Evolutionary conservation across 1,140 invertebrate species (phyloP).

Genomic region (Penaeus chinensis): DNA sequence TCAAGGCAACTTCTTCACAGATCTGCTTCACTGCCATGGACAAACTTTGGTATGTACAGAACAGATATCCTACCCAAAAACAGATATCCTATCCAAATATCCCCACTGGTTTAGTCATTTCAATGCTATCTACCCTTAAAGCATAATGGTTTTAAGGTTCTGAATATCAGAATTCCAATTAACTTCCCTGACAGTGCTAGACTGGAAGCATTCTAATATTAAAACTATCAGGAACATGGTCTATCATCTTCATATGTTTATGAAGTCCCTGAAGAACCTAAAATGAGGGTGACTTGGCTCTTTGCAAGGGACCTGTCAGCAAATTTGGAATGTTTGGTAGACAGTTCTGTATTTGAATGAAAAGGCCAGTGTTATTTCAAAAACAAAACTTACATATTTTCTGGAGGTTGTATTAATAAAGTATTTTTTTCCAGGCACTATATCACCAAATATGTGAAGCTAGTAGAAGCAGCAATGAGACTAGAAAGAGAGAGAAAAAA

Average conservation of each 20-base stretch:
- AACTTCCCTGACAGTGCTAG: constrained; percentile 7
- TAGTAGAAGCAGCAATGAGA: no score
- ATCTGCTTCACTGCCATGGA: constrained; percentile 9
- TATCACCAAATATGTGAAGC: no score
- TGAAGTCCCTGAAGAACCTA: constrained; percentile 28
- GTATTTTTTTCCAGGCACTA: background rate
- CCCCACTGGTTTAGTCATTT: constrained; percentile 4
- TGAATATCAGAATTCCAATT: constrained; percentile 54
- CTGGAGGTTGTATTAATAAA: background rate
- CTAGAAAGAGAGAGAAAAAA: no score
- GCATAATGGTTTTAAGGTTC: constrained; percentile 2
- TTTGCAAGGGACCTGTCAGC: background rate
- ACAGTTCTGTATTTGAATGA: constrained; percentile 20
- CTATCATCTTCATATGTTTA: background rate
- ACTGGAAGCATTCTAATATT: background rate
- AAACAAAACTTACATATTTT: no score
- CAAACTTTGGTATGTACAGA: constrained; percentile 28
- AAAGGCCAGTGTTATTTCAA: background rate
- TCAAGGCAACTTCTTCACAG: constrained; percentile 36
- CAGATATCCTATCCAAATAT: background rate
- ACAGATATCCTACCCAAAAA: background rate
- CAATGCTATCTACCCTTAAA: background rate
- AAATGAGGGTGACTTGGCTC: constrained; percentile 35
- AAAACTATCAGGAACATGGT: no score
- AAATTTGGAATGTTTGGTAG: constrained; percentile 41